phyloP scores from a whole-genome alignment of 1,140 invertebrate species.

The Phocides pigmalion region DNA sequence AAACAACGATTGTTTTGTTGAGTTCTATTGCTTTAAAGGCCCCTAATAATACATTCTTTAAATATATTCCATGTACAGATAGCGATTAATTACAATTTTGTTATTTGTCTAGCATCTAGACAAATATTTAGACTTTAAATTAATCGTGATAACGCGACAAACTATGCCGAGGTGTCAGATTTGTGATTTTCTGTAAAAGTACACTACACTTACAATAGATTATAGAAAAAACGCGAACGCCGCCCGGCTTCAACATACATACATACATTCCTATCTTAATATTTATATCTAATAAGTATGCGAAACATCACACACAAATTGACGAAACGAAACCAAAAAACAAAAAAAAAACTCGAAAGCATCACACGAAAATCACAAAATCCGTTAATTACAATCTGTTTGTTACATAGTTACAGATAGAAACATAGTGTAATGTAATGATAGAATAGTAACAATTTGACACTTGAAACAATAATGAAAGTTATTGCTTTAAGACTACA shows the following conservation, averaged over 20 bases:
- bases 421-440: constrained; percentile 39
- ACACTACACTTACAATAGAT: constrained; percentile 75
- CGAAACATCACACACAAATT: constrained; percentile 61
- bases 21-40: no score
- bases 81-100: no score
- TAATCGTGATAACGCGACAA: constrained; percentile 44
- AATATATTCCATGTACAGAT: no score
- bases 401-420: constrained; percentile 34
- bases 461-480: constrained; percentile 56
- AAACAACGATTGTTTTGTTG: no score
- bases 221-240: constrained; percentile 75
- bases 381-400: constrained; percentile 46
- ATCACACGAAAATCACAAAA: constrained; percentile 64
- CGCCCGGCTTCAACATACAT: constrained; percentile 56
- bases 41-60: constrained; percentile 13
- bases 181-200: constrained; percentile 80
- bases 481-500: constrained; percentile 74
- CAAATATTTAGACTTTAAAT: no score
- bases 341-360: constrained; percentile 52
- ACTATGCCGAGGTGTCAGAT: constrained; percentile 54
- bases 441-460: constrained; percentile 46
- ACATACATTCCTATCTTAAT: constrained; percentile 57
- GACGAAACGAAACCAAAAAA: constrained; percentile 46
- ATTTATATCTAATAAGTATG: constrained; percentile 70
- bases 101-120: constrained; percentile 1